Base-by-base conservation (phyloP, 1,140 invertebrate species). In the Cardiocondyla obscurior region DNA sequence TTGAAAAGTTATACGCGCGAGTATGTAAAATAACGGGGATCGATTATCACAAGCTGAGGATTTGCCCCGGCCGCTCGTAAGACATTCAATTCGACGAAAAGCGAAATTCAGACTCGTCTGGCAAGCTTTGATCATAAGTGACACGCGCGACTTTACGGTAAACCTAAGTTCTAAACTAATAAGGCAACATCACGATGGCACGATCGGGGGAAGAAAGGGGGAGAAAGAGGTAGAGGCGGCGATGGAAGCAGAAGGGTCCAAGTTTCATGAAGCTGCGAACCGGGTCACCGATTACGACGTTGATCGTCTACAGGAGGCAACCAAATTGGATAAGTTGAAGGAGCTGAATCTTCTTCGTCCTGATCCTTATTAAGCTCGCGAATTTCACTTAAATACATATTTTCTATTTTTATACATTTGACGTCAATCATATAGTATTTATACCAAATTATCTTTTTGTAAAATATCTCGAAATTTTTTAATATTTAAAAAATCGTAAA, bases 151-250 rank as follows among this genome's bases (percentile, higher is more conserved):
- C 86, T 88, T 87, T 87, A 84, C 84, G 83, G 83, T 87, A 87
- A 88, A 86, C 84, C 81, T 90, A 90, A 90, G 90, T 90, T 90
- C 87, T 64, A 89, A 90, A 90, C 90, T 90, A 90, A 90, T 90
- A 90, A 90, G 87, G 81, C 84, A 87, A 88, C 85, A 88, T 12
- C 33, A 70, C 8, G 85, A 39, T 49, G 55, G 57, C 82, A 87
- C 69, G 86, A 87, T 87, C 86, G 51, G 39, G 42, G 14, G 6
- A 22, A 8, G 25, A 36, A 42, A 16, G 3, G 12, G 39, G 44
- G 55, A 58, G 55, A 22, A 19, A 39, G 62, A 39, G 39, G 22
- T 39, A 60, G 39, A 44, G 22, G 39, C 12, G 36, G 10, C 77
- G 67, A 70, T 74, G 44, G 53, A 69, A 76, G 49, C 44, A 86